Percentiles rank a stretch among this genome's conserved stretches.
Evolutionary conservation across 2,888 invertebrate genomes (phyloP).

Genomic region (Cephus spinipes): DNA sequence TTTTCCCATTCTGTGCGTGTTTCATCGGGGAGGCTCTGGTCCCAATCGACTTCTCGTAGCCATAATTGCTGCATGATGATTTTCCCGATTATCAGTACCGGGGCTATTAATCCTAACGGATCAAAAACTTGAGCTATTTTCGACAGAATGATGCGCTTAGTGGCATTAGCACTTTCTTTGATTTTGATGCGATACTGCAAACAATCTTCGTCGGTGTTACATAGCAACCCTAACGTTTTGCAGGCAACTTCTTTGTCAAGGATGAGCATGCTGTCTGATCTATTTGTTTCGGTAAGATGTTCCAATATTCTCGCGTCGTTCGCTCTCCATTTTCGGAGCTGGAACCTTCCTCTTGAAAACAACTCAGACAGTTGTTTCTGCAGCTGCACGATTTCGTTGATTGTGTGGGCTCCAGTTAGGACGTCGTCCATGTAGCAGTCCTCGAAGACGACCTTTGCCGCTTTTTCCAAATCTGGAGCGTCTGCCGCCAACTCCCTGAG

Average conservation of each 20-base stretch:
- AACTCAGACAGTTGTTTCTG: conserved; percentile 23
- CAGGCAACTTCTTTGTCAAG: conserved; percentile 19
- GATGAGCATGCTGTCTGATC: conserved; percentile 20
- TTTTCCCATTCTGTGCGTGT: conserved; percentile 10
- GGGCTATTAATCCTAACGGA: conserved; percentile 25
- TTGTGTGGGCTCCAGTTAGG: conserved; percentile 21
- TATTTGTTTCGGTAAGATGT: conserved; percentile 7
- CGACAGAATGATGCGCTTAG: conserved; percentile 22
- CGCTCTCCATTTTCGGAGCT: conserved; percentile 23
- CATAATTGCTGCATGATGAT: conserved; percentile 20
- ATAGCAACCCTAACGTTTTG: conserved; percentile 25
- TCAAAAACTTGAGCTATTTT: conserved; percentile 27
- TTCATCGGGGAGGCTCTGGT: conserved; percentile 9
- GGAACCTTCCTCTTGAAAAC: conserved; percentile 17
- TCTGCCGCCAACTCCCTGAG: conserved; percentile 5
- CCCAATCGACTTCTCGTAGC: conserved; percentile 16
- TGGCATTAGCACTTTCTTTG: neutral
- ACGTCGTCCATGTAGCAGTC: conserved; percentile 30
- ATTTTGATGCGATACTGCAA: conserved; percentile 21
- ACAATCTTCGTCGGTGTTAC: conserved; percentile 21
- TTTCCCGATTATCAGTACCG: conserved; percentile 21
- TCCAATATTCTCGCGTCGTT: conserved; percentile 9
- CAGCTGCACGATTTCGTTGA: conserved; percentile 22
- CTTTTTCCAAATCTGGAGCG: neutral
- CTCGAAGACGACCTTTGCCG: conserved; percentile 15